Percentiles rank a stretch among this genome's conserved stretches.
phyloP scores from a whole-genome alignment of 2,888 invertebrate genomes.

The Chaitophorus viminalis region DNA sequence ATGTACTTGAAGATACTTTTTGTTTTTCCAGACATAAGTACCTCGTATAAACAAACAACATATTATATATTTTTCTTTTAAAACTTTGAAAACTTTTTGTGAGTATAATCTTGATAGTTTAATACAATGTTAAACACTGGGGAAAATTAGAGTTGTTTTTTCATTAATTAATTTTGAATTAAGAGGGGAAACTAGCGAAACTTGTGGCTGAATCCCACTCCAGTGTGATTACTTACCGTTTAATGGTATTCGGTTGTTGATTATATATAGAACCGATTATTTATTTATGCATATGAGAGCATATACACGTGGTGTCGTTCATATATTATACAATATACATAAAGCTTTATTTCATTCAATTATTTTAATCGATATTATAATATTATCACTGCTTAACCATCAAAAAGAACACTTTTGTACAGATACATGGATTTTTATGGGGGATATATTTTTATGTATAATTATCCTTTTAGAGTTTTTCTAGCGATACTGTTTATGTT shows the following conservation, averaged over 20 bases:
- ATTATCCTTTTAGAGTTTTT: no score
- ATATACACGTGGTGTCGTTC: not conserved
- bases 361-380: not conserved
- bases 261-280: slow-evolving; percentile 15
- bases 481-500: no score
- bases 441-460: no score
- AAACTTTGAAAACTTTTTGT: no score
- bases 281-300: not conserved
- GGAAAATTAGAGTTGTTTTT: no score
- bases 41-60: no score
- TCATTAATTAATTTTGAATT: not conserved
- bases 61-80: no score
- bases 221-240: not conserved
- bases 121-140: no score
- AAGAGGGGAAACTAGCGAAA: not conserved
- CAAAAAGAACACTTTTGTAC: no score
- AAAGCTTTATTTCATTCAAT: not conserved
- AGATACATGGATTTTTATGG: no score
- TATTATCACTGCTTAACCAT: not conserved
- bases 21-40: not conserved
- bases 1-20: not conserved
- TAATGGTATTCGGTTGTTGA: slow-evolving; percentile 27
- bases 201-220: no score
- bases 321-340: not conserved
- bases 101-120: no score